Evolutionary conservation across 2,113 vertebrate genomes (phyloP).

Genomic region (Quiscalus mexicanus): DNA sequence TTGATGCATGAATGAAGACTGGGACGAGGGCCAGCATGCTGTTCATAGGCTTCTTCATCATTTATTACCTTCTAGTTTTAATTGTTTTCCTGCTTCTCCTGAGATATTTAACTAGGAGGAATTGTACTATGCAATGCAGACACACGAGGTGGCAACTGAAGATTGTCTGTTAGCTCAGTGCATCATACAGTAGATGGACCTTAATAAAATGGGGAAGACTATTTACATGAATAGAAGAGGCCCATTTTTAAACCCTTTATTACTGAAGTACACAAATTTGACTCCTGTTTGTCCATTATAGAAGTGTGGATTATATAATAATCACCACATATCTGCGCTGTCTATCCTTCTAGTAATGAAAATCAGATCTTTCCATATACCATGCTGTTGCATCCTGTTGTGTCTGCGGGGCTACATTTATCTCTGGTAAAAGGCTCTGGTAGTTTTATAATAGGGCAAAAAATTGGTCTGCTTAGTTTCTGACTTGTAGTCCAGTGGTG

Average conservation of each 20-base stretch:
- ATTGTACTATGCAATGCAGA: slow-evolving; percentile 49
- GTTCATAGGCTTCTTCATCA: slow-evolving; percentile 77
- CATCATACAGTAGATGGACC: background rate
- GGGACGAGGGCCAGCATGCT: slow-evolving; percentile 76
- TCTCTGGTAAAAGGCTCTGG: background rate
- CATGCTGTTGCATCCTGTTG: background rate
- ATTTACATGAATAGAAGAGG: slow-evolving; percentile 31
- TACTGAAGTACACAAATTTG: slow-evolving; percentile 27
- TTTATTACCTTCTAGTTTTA: slow-evolving; percentile 85
- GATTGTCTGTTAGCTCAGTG: slow-evolving; percentile 14
- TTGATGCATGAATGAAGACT: slow-evolving; percentile 81
- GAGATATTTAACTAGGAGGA: slow-evolving; percentile 77
- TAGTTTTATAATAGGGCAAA: background rate
- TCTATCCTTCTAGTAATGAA: slow-evolving; percentile 6
- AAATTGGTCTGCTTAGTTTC: background rate
- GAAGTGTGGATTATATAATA: slow-evolving; percentile 5
- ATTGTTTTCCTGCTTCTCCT: slow-evolving; percentile 80
- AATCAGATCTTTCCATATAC: background rate
- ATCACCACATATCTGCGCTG: background rate
- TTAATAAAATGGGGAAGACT: slow-evolving; percentile 33
- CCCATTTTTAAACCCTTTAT: slow-evolving; percentile 35
- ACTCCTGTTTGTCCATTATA: slow-evolving; percentile 21
- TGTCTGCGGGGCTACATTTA: background rate
- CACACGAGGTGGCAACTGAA: slow-evolving; percentile 36
- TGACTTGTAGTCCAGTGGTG: background rate